Percentiles rank a stretch among this genome's conserved stretches.
These are phyloP conservation scores for Eupithecia centaureata DNA, from an alignment of 2,888 invertebrate species.

Conservation along the genomic window DNA sequence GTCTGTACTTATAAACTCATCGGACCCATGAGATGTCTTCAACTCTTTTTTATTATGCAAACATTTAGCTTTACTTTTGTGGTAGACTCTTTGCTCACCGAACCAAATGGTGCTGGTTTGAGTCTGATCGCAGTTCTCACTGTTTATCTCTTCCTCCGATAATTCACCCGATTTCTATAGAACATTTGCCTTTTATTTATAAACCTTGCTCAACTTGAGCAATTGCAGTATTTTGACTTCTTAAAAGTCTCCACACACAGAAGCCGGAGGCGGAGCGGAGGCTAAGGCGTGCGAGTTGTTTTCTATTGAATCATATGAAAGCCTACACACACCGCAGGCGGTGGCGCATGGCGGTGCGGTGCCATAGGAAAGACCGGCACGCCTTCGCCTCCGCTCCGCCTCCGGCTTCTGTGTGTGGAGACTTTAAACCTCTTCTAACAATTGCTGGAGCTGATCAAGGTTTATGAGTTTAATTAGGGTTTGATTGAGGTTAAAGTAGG, in stretches of 20 bases:
- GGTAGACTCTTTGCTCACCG: slow-evolving; percentile 73
- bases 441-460: not conserved
- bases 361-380: too few relatives aligned
- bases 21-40: slow-evolving; percentile 63
- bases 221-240: not conserved
- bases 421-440: not conserved
- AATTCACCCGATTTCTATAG: slow-evolving; percentile 69
- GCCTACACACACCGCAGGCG: too few relatives aligned
- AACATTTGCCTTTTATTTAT: slow-evolving; percentile 6
- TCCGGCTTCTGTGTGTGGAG: too few relatives aligned
- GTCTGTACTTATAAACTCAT: slow-evolving; percentile 72
- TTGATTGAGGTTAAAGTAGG: not conserved
- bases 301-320: too few relatives aligned
- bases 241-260: too few relatives aligned
- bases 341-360: too few relatives aligned
- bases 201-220: slow-evolving; percentile 1
- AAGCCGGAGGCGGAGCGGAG: too few relatives aligned
- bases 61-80: slow-evolving; percentile 68
- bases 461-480: not conserved
- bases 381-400: too few relatives aligned
- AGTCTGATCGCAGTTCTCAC: slow-evolving; percentile 59
- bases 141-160: slow-evolving; percentile 71
- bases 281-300: too few relatives aligned
- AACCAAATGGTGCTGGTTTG: slow-evolving; percentile 65
- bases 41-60: slow-evolving; percentile 53